Percentiles rank a stretch among this genome's conserved stretches.
Conservation (phyloP, 2,113 vertebrate species). For the Dryoscopus gambensis region DNA sequence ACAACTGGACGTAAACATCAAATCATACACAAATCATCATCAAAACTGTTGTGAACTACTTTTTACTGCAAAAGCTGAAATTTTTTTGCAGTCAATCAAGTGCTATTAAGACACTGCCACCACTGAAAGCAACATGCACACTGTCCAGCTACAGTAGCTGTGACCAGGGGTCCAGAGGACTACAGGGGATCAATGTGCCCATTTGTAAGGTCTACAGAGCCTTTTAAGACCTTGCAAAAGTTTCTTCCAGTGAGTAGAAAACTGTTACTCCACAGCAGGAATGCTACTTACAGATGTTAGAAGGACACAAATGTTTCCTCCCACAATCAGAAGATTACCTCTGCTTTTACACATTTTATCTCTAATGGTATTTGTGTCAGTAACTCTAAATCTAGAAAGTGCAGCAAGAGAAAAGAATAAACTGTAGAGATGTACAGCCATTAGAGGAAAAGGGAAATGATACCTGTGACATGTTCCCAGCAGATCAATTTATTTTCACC, state of each 20-base stretch:
- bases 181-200: neutral
- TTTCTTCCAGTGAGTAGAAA: neutral
- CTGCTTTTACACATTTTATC: neutral
- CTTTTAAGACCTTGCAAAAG: neutral
- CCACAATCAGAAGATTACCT: neutral
- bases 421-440: neutral
- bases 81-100: neutral
- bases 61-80: neutral
- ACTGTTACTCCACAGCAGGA: neutral
- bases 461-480: neutral
- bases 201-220: neutral
- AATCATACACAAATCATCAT: neutral
- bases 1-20: neutral
- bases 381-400: neutral
- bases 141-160: neutral
- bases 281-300: neutral
- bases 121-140: neutral
- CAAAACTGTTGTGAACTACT: neutral
- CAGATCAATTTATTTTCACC: neutral
- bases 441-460: neutral
- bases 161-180: neutral
- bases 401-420: neutral
- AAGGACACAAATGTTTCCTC: neutral
- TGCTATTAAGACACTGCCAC: neutral
- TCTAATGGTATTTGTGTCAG: neutral